These are phyloP conservation scores for Horisme vitalbata DNA, from an alignment of 2,888 invertebrate species.

Conservation along the genomic window DNA sequence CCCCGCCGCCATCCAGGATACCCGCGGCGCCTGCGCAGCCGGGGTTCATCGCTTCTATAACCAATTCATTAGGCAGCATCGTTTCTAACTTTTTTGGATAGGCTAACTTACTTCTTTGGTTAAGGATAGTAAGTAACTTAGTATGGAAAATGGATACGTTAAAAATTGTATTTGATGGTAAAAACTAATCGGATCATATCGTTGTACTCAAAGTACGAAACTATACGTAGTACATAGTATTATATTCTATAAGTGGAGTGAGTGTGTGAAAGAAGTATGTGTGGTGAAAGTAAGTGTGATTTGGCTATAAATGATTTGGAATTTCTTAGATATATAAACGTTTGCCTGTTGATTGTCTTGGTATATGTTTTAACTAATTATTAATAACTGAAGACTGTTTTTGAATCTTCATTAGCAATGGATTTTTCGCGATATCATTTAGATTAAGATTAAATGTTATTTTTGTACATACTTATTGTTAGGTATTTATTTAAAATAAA, in stretches of 20 bases:
- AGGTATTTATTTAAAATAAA: conserved; percentile 25
- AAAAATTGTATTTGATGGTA: no score
- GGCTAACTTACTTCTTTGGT: conserved; percentile 89
- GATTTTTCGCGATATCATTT: neutral
- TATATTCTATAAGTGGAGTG: neutral
- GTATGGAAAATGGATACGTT: no score
- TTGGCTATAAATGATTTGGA: neutral
- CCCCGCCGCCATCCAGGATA: conserved; percentile 67
- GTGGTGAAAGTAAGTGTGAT: neutral
- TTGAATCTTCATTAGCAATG: conserved; percentile 1
- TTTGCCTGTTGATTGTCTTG: conserved; percentile 9
- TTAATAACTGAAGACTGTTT: conserved; percentile 11
- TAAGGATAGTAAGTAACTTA: conserved; percentile 46
- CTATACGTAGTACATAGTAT: conserved; percentile 1
- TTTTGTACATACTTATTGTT: conserved; percentile 24
- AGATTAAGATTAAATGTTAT: neutral
- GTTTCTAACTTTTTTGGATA: conserved; percentile 91
- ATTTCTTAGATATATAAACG: neutral
- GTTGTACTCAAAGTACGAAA: neutral
- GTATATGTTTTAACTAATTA: conserved; percentile 4
- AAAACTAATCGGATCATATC: no score
- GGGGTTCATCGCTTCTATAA: conserved; percentile 89
- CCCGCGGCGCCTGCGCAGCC: conserved; percentile 73
- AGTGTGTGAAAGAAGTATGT: neutral
- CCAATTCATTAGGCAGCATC: conserved; percentile 89